A percentile compares a stretch with the other conserved stretches of the same genome.
phyloP scores from a whole-genome alignment of 64 coral and sea anemone species.

The Catalaphyllia jardinei region DNA sequence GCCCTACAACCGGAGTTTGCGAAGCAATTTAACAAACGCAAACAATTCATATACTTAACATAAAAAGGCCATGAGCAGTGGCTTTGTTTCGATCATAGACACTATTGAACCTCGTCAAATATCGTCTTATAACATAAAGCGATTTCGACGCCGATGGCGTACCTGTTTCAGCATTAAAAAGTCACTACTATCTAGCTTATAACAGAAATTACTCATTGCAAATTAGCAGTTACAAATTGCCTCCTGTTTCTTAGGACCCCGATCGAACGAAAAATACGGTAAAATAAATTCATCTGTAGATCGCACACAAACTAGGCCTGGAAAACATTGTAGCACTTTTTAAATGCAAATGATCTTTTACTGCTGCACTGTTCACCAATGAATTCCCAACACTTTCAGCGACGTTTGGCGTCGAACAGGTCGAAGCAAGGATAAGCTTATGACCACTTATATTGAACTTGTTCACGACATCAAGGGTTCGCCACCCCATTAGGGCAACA shows the following conservation, averaged over 20 bases:
- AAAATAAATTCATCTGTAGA: neutral
- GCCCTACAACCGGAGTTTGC: neutral
- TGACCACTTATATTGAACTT: too few species aligned
- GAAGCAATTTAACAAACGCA: constrained; percentile 3
- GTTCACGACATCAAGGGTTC: too few species aligned
- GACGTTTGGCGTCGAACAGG: neutral
- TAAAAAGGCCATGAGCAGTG: neutral
- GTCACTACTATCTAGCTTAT: neutral
- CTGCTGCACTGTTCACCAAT: neutral
- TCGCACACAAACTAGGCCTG: neutral
- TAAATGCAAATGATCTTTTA: neutral
- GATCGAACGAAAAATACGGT: neutral
- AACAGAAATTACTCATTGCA: neutral
- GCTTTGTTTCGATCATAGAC: neutral
- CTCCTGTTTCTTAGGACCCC: neutral
- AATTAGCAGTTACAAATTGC: neutral
- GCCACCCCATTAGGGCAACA: too few species aligned
- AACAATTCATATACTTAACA: neutral
- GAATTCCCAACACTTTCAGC: neutral
- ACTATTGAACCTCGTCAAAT: neutral
- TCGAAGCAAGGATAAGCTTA: neutral
- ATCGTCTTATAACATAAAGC: neutral
- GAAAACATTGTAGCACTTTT: too few species aligned
- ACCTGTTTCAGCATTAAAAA: neutral
- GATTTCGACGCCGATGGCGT: neutral